Percentiles rank a stretch among this genome's conserved stretches.
Evolutionary conservation across 2,113 vertebrate species (phyloP).

Genomic region (Lepisosteus osseus): DNA sequence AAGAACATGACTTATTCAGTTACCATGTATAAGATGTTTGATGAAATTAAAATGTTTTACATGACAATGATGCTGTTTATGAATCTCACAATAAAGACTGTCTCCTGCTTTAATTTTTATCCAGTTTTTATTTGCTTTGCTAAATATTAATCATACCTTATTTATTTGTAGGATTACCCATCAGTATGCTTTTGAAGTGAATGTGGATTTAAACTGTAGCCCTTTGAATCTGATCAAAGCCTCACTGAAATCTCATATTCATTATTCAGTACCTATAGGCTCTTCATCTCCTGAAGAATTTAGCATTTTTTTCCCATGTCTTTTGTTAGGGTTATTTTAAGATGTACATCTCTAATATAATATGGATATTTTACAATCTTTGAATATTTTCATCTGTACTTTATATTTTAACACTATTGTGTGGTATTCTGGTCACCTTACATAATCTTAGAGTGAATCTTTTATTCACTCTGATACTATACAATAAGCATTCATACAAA

Average conservation of each 20-base stretch:
- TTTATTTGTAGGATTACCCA: background rate
- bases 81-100: slow-evolving; percentile 18
- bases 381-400: too few species aligned
- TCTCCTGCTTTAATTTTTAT: background rate
- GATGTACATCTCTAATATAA: too few species aligned
- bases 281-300: background rate
- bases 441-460: too few species aligned
- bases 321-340: background rate
- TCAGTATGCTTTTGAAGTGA: background rate
- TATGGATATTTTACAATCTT: too few species aligned
- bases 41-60: background rate
- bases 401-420: too few species aligned
- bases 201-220: slow-evolving; percentile 1
- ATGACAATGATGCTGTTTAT: background rate
- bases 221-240: too few species aligned
- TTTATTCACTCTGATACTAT: too few species aligned
- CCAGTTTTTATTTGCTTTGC: background rate
- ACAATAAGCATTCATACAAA: too few species aligned
- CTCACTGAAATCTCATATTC: too few species aligned
- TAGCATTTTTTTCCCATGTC: background rate
- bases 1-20: background rate
- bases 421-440: too few species aligned
- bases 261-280: too few species aligned
- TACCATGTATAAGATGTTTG: background rate
- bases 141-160: background rate